phyloP scores from a whole-genome alignment of 2,888 invertebrate species.

The Lasioglossum figueresi region DNA sequence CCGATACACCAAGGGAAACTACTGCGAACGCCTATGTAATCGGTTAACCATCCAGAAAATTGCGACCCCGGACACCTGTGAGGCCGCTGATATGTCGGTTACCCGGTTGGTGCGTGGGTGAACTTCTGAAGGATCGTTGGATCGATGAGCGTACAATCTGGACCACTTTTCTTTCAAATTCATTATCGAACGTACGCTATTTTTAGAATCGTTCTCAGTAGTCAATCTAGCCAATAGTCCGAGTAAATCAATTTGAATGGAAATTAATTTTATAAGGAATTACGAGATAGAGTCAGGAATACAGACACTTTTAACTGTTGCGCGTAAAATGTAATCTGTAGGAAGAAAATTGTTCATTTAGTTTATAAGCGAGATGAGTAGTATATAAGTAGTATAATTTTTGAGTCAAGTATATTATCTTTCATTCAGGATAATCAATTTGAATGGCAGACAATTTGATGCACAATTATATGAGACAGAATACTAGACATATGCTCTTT shows the following conservation, averaged over 20 bases:
- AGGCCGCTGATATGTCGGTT: conserved; percentile 48
- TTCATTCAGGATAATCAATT: too few species aligned
- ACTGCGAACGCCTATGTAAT: conserved; percentile 70
- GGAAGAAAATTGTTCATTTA: neutral
- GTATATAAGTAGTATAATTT: neutral
- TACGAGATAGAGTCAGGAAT: neutral
- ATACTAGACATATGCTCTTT: too few species aligned
- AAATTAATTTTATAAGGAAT: neutral
- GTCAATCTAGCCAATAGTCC: too few species aligned
- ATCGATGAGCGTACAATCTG: conserved; percentile 30
- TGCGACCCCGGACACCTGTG: conserved; percentile 54
- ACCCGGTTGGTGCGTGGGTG: conserved; percentile 43
- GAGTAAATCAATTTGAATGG: neutral
- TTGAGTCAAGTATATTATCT: too few species aligned
- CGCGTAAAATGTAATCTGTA: neutral
- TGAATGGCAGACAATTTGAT: too few species aligned
- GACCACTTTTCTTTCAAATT: neutral
- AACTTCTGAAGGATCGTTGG: conserved; percentile 11
- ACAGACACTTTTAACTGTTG: neutral
- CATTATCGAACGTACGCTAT: neutral
- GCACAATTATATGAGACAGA: too few species aligned
- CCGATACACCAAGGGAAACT: conserved; percentile 67
- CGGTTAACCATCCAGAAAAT: conserved; percentile 77
- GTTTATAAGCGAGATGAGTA: neutral
- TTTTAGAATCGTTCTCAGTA: neutral